Base-by-base conservation (phyloP, 2,113 vertebrate species). In the Cavia porcellus region DNA sequence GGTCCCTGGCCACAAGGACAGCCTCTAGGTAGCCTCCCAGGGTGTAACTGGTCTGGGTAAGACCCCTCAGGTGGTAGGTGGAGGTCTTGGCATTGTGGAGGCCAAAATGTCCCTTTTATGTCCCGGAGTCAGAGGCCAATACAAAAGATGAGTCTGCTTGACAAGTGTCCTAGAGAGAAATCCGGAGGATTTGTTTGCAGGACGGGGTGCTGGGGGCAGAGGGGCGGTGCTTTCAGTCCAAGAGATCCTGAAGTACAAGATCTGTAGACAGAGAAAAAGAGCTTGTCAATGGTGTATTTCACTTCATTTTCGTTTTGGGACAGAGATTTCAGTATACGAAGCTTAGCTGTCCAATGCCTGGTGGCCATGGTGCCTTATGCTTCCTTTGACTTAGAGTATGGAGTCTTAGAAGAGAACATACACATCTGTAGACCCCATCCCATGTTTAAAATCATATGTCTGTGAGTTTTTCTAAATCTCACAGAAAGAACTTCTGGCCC, bases 21-120 rank as follows among this genome's bases (percentile, higher is more conserved):
- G 77, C 97, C 70, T 95, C 90, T 45, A 97, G 84, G 42, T 35
- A 81, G 57, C 77, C 22, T 45, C 96, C 97, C 84, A 98, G 92
- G 52, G 20, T 14, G 28, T 94, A 97, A 38, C 14, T 95, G 66
- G 50, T 14, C 50, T 93, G 81, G 2, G 17, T 3, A 70, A 74
- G 66, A 13, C 5, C 24, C 45, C 52, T 94, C 30, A 97, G 81
- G 75, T 32, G 17, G 80, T 95, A 97, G 22, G 74, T 92, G 38
- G 96, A 97, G 42, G 87, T 96, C 28, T 89, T 7, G 55, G 94
- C 88, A 50, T 97, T 97, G 96, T 97, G 15, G 96, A 96, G n/a
- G 92, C 94, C 64, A 93, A 24, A 59, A 97, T 55, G 47, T 94
- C n/a, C 13, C 28, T n/a, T 3, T 2, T 32, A n/a, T 93, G 2